Evolutionary conservation across 2,797 vertebrate genomes (phyloP).

Genomic region (Megalops cyprinoides): DNA sequence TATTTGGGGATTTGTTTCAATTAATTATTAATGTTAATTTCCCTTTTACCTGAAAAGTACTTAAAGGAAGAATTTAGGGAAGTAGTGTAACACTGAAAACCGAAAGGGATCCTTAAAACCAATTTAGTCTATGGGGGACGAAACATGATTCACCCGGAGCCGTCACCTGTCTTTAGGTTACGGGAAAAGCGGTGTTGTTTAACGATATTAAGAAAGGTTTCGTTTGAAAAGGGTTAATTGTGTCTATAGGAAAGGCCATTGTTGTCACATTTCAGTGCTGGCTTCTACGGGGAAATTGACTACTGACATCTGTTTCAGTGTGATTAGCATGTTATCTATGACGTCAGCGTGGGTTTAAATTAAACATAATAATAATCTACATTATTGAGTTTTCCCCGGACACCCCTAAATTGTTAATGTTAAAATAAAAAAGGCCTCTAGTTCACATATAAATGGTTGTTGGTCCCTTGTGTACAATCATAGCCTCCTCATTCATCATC

Average conservation of each 20-base stretch:
- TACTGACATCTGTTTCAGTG: constrained; percentile 12
- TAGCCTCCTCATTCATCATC: constrained; percentile 69
- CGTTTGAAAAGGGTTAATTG: neutral
- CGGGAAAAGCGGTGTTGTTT: no score
- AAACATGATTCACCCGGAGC: no score
- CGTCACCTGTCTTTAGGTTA: no score
- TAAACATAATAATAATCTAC: constrained; percentile 7
- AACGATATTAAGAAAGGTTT: no score
- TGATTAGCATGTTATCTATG: constrained; percentile 8
- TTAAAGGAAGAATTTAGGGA: no score
- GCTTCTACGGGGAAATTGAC: neutral
- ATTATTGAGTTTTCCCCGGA: constrained; percentile 14
- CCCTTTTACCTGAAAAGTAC: no score
- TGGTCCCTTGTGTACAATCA: constrained; percentile 66
- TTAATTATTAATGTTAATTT: no score
- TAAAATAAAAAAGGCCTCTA: constrained; percentile 41
- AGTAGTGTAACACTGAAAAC: no score
- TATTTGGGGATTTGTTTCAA: no score
- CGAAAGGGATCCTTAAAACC: no score
- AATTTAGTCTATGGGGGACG: no score
- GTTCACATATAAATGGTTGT: constrained; percentile 51
- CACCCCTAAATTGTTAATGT: constrained; percentile 27
- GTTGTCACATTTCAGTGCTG: neutral
- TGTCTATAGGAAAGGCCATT: neutral
- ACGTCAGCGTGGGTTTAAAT: neutral